Evolutionary conservation across 2,888 invertebrate species (phyloP).

Genomic region (Drosophila stalkeri): DNA sequence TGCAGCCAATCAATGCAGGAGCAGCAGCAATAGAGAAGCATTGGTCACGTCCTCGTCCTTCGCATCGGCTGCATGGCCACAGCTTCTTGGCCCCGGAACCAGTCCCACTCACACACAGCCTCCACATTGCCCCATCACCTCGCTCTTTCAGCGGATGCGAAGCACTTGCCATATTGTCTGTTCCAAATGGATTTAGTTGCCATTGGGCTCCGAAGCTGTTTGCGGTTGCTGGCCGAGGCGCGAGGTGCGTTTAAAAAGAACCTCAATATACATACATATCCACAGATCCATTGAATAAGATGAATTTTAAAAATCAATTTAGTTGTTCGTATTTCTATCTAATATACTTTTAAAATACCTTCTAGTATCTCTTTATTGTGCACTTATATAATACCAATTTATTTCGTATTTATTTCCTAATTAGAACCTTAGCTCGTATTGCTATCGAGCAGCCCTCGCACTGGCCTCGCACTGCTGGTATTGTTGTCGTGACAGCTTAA

Average conservation of each 20-base stretch:
- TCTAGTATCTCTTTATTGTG: not conserved
- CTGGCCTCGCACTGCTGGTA: not conserved
- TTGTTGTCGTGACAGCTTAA: conserved; percentile 24
- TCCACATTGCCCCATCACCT: not conserved
- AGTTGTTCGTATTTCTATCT: not conserved
- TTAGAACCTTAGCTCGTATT: not conserved
- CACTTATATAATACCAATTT: not conserved
- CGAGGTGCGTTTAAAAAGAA: conserved; percentile 25
- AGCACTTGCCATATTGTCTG: conserved; percentile 54
- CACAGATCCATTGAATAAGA: not conserved
- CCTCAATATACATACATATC: not conserved
- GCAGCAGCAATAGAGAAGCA: conserved; percentile 38
- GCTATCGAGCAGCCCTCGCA: conserved; percentile 16
- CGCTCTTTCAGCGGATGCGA: conserved; percentile 27
- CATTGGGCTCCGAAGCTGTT: conserved; percentile 27
- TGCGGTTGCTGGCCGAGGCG: conserved; percentile 24
- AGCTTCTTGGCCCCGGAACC: conserved; percentile 23
- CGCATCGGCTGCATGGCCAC: not conserved
- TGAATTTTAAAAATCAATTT: not conserved
- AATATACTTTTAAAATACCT: not conserved
- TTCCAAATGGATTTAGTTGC: conserved; percentile 47
- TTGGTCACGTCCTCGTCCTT: conserved; percentile 44
- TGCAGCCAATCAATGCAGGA: conserved; percentile 60
- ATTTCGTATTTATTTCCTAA: not conserved
- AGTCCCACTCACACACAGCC: conserved; percentile 6